Evolutionary conservation across 2,113 vertebrate species (phyloP).

Genomic region (Mellivora capensis): DNA sequence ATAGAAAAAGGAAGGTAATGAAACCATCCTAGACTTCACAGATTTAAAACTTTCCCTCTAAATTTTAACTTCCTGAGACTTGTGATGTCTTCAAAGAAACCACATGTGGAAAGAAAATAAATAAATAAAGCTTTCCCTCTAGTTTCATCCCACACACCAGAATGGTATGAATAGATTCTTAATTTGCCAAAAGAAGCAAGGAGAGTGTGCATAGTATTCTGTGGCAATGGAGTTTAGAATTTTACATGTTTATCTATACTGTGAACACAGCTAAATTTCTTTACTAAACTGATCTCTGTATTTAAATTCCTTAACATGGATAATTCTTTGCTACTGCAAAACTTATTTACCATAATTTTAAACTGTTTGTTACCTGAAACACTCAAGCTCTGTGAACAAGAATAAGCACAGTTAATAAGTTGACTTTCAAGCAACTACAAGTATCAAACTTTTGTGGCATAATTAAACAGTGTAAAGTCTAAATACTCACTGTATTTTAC

Average conservation of each 20-base stretch:
- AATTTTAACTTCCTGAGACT: neutral
- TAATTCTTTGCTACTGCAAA: neutral
- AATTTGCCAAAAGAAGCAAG: neutral
- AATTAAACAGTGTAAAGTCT: constrained; percentile 1
- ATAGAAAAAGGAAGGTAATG: neutral
- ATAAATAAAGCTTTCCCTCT: neutral
- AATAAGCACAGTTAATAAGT: neutral
- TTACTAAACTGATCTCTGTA: neutral
- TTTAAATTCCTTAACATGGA: neutral
- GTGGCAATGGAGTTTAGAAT: neutral
- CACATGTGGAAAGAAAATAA: neutral
- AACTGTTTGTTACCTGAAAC: neutral
- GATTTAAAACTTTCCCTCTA: neutral
- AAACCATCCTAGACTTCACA: neutral
- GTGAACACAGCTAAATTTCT: neutral
- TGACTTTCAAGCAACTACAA: constrained; percentile 31
- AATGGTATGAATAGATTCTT: neutral
- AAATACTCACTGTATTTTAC: neutral
- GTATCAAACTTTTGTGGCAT: neutral
- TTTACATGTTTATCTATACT: neutral
- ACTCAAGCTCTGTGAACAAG: neutral
- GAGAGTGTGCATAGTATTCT: neutral
- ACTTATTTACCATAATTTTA: neutral
- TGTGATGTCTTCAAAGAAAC: neutral
- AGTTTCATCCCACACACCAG: neutral